These are phyloP conservation scores for Spodoptera picta DNA, from an alignment of 2,888 invertebrate species.

Conservation along the genomic window DNA sequence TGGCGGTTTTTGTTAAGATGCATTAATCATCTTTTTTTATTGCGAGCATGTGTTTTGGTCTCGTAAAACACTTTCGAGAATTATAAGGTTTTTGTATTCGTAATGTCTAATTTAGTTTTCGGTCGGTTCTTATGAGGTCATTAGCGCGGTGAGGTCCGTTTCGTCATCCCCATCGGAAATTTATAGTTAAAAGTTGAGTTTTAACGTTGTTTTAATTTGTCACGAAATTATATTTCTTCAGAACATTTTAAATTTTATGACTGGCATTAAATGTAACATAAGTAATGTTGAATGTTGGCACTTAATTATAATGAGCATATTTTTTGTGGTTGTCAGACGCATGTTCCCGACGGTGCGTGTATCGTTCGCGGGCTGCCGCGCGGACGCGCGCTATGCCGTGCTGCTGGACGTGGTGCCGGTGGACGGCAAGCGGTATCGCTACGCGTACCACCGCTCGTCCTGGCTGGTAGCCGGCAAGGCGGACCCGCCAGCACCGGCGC, in stretches of 20 bases:
- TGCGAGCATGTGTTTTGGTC: conserved; percentile 85
- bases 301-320: conserved; percentile 24
- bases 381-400: conserved; percentile 96
- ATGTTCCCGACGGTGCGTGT: conserved; percentile 99
- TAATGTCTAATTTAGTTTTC: conserved; percentile 85
- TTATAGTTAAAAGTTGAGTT: conserved; percentile 69
- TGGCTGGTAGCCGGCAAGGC: conserved; percentile 99
- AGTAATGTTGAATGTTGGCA: conserved; percentile 12
- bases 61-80: conserved; percentile 84
- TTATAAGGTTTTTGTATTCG: conserved; percentile 81
- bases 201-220: conserved; percentile 73
- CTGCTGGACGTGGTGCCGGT: conserved; percentile 98
- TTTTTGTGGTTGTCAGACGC: conserved; percentile 77
- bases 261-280: conserved; percentile 23
- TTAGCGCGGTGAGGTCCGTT: conserved; percentile 76
- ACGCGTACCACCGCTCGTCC: conserved; percentile 99
- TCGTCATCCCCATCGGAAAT: conserved; percentile 63
- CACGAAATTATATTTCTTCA: conserved; percentile 53
- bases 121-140: conserved; percentile 80
- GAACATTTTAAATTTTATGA: conserved; percentile 44
- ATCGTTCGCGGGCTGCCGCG: conserved; percentile 95
- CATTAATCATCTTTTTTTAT: conserved; percentile 88
- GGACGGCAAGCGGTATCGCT: conserved; percentile 98
- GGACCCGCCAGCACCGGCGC: conserved; percentile 97
- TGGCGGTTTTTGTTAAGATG: conserved; percentile 83